Percentiles rank a stretch among this genome's conserved stretches.
phyloP scores from a whole-genome alignment of 2,888 invertebrate species.

The Eupeodes luniger region DNA sequence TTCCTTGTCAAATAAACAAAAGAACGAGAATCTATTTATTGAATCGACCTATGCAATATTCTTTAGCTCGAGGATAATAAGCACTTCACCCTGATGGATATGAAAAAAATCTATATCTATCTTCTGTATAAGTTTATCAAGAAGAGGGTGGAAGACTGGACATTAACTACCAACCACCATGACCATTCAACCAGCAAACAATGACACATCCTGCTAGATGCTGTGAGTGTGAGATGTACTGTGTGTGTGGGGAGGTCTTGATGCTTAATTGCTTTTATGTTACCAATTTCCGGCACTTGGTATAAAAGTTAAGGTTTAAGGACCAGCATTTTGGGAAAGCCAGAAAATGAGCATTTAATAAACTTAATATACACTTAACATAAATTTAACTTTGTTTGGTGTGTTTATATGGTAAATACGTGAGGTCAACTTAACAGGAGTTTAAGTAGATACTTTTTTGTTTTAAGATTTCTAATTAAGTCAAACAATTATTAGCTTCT shows the following conservation, averaged over 20 bases:
- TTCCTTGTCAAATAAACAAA: conserved; percentile 74
- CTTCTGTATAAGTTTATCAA: background rate
- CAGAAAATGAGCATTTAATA: conserved; percentile 72
- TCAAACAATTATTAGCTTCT: background rate
- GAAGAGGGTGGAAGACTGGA: conserved; percentile 60
- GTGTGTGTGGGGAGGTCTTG: conserved; percentile 32
- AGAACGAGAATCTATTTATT: conserved; percentile 68
- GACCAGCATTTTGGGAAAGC: conserved; percentile 46
- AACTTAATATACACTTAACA: conserved; percentile 34
- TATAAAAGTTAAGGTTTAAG: conserved; percentile 27
- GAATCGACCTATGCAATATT: conserved; percentile 62
- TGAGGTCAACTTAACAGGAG: background rate
- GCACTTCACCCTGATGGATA: conserved; percentile 45
- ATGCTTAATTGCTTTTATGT: conserved; percentile 74
- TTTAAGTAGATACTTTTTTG: conserved; percentile 12
- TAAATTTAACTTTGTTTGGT: conserved; percentile 30
- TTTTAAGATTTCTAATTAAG: background rate
- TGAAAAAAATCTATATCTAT: background rate
- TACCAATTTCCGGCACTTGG: conserved; percentile 76
- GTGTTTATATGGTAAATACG: background rate
- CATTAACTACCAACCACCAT: conserved; percentile 44
- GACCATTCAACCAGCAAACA: conserved; percentile 60
- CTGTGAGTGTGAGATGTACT: too few relatives aligned
- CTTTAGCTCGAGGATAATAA: conserved; percentile 55
- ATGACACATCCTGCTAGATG: conserved; percentile 62